Percentiles rank a stretch among this genome's conserved stretches.
Conservation (phyloP, 1,140 invertebrate genomes). For the Plodia interpunctella region DNA sequence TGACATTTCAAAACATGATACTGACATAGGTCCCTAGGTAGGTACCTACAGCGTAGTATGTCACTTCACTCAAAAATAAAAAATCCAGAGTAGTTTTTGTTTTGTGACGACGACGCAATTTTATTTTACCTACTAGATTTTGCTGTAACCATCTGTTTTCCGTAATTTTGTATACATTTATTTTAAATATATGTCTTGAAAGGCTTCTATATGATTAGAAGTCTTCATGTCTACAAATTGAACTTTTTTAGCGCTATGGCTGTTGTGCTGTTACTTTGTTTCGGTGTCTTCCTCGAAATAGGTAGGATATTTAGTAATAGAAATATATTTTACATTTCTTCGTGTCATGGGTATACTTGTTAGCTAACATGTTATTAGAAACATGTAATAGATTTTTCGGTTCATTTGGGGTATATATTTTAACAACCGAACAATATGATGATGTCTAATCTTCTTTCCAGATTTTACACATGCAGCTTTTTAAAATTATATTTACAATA, state of each 20-base stretch:
- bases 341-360: too few species aligned
- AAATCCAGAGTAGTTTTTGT: neutral
- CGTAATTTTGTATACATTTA: neutral
- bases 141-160: neutral
- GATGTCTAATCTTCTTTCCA: too few species aligned
- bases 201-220: too few species aligned
- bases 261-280: conserved; percentile 22
- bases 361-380: too few species aligned
- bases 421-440: too few species aligned
- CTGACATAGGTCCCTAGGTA: too few species aligned
- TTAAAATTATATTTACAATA: too few species aligned
- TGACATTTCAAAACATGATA: too few species aligned
- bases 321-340: neutral
- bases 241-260: conserved; percentile 23
- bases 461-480: too few species aligned
- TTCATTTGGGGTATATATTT: too few species aligned
- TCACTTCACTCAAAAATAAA: neutral
- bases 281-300: conserved; percentile 23
- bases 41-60: too few species aligned
- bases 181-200: neutral
- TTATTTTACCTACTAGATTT: neutral
- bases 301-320: conserved; percentile 15
- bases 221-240: conserved; percentile 16
- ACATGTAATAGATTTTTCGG: too few species aligned
- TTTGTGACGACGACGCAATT: conserved; percentile 5